phyloP scores from a whole-genome alignment of 2,888 invertebrate genomes.

The Prenolepis imparis region DNA sequence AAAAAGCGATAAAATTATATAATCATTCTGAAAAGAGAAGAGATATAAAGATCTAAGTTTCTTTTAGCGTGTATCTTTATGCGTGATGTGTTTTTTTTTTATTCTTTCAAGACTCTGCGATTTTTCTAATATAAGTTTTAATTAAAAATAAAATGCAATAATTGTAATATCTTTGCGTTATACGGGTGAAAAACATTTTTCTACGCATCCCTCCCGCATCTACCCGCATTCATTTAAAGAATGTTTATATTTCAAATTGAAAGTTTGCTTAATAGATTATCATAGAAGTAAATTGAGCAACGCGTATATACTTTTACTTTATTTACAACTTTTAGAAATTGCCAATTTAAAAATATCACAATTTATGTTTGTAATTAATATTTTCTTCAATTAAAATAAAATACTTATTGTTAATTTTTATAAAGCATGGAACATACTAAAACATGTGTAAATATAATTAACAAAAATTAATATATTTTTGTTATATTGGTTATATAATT shows the following conservation, averaged over 20 bases:
- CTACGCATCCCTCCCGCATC: neutral
- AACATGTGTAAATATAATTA: neutral
- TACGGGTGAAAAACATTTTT: neutral
- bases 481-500: neutral
- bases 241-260: neutral
- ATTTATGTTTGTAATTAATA: neutral
- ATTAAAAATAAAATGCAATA: neutral
- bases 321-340: conserved; percentile 5
- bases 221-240: conserved; percentile 14
- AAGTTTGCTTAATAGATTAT: neutral
- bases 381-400: neutral
- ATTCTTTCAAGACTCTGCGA: neutral
- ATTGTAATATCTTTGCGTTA: neutral
- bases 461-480: neutral
- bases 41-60: neutral
- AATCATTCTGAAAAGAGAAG: neutral
- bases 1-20: neutral
- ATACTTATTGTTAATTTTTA: neutral
- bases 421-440: neutral
- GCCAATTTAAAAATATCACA: neutral
- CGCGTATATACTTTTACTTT: neutral
- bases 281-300: neutral
- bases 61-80: no score
- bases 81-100: no score
- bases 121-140: neutral